Base-by-base conservation (phyloP, 2,113 vertebrate genomes). In the Python bivittatus region DNA sequence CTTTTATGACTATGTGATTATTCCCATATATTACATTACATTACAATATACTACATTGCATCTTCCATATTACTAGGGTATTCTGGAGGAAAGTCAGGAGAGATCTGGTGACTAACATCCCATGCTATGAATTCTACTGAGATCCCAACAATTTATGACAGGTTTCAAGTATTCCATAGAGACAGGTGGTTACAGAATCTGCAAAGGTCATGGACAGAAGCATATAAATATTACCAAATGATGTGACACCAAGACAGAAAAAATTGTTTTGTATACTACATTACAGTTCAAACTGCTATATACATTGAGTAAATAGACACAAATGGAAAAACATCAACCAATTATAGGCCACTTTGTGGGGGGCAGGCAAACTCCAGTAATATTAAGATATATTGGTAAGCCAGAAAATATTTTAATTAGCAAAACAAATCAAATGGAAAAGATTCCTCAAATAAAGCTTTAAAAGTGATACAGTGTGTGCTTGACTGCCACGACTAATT, bases 401-500 rank as follows among this genome's bases (percentile, higher is more conserved):
- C 93, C 96, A 96, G 96, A 97, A 93, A 97, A 97, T 97, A 97
- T 97, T 98, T 98, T 98, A 98, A 98, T 98, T 98, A 98, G 97
- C 97, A 96, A 97, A 98, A 97, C 97, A 97, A 97, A 98, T 98
- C 97, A 97, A 98, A 98, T 95, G 97, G 97, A 98, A 98, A 98
- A 98, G 97, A 98, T 97, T 97, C 94, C 94, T 97, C 97, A 97
- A 98, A 98, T 97, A 98, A 98, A 98, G 97, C 97, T 97, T 97
- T 98, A 98, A 97, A 97, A 98, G 96, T 97, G 96, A 97, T 96
- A 92, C 96, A 97, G 94, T 97, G 97, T 98, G 98, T 97, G 96
- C 97, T 97, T 98, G 97, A 97, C 96, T 97, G 97, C 97, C 96
- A 98, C 97, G 97, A 98, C 97, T 98, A 97, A 98, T 99, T 98